Evolutionary conservation across 2,113 vertebrate genomes (phyloP), one percentile per base, ranked within the genome.

Genomic region (Chroicocephalus ridibundus): DNA sequence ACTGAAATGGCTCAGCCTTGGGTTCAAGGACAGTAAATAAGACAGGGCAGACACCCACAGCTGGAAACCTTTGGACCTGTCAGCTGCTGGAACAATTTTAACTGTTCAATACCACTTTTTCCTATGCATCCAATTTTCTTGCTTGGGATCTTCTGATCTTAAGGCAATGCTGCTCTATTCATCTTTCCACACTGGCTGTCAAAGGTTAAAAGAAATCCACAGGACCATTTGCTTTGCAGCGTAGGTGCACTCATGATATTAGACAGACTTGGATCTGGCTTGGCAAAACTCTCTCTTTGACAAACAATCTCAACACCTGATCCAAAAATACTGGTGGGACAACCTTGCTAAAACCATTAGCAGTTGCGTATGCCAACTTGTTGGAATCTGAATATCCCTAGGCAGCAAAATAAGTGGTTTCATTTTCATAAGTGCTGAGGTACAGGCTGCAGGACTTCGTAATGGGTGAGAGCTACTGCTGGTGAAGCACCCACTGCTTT

Each of bases 311-410:
- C 62, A 47, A 69, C 64, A 69, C 34, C 47, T 26, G 70, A 60
- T 76, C 74, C 31, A 44, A 66, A 78, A 83, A 38, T 9, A 27
- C 32, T 0, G 14, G 1, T 15, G 60, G 32, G 13, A 42, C 0
- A 0, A 17, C 40, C 32, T 68, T 21, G 47, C 31, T 74, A 19
- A 88, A 90, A 47, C 24, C 34, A 19, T 77, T 26, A 32, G 49
- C 71, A 52, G 25, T 8, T 2, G 2, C 2, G 0, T 25, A 26
- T 25, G 26, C n/a, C 44, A 14, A 3, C 27, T 27, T 69, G 17
- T 31, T 38, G 14, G 26, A 55, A 65, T 47, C 21, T 40, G 57
- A 62, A 36, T 55, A 58, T 60, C 60, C 74, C 52, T 4, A 17
- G 42, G 70, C 27, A 61, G 72, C 1, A 0, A 74, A 95, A 84